Evolutionary conservation across 2,888 invertebrate genomes (phyloP).

Genomic region (Eupithecia subfuscata): DNA sequence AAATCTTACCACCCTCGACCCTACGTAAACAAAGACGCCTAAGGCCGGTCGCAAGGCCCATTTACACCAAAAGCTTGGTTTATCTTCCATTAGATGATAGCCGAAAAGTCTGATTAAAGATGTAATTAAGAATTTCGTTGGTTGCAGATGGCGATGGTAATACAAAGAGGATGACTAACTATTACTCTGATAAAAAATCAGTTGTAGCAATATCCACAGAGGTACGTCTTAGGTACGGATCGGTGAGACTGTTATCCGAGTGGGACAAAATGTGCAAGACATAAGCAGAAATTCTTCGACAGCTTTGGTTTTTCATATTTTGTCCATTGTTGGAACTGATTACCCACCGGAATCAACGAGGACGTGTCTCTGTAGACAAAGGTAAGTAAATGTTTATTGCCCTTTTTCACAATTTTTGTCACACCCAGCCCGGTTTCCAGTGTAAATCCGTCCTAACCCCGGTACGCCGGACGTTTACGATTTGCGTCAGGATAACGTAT

Average conservation of each 20-base stretch:
- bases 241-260: background rate
- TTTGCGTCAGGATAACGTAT: slow-evolving; percentile 69
- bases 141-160: background rate
- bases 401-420: background rate
- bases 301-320: too few species aligned
- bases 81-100: background rate
- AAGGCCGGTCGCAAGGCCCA: slow-evolving; percentile 55
- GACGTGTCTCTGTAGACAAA: background rate
- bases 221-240: background rate
- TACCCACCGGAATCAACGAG: background rate
- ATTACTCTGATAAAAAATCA: background rate
- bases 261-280: background rate
- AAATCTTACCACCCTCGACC: slow-evolving; percentile 35
- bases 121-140: background rate
- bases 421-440: background rate
- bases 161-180: background rate
- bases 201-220: background rate
- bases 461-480: slow-evolving; percentile 74
- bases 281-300: background rate
- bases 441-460: slow-evolving; percentile 26
- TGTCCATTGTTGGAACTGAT: background rate
- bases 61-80: slow-evolving; percentile 13
- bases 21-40: slow-evolving; percentile 39
- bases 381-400: too few species aligned
- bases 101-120: background rate